Percentiles rank a stretch among this genome's conserved stretches.
Evolutionary conservation across 1,140 invertebrate species (phyloP).

Genomic region (Tenebrio molitor): DNA sequence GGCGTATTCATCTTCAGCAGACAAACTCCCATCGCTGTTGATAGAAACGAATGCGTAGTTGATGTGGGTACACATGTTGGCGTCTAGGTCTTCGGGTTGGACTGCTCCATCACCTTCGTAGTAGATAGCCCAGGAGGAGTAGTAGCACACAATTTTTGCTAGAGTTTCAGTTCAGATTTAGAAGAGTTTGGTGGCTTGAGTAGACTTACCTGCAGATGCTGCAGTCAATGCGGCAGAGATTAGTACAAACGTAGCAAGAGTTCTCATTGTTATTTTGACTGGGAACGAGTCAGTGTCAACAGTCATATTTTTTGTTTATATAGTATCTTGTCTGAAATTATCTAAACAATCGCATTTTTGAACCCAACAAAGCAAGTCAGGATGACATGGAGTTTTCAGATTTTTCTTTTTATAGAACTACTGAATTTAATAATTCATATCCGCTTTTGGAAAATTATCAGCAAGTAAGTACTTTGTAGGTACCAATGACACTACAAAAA

Average conservation of each 20-base stretch:
- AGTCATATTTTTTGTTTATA: background rate
- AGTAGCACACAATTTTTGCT: conserved; percentile 26
- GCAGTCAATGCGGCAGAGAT: background rate
- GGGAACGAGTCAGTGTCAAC: no score
- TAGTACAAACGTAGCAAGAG: background rate
- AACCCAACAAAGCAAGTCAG: background rate
- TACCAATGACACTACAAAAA: no score
- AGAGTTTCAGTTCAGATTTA: no score
- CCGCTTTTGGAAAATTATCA: no score
- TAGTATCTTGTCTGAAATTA: background rate
- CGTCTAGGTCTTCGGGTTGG: conserved; percentile 19
- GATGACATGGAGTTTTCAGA: background rate
- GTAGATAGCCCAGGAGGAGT: conserved; percentile 7
- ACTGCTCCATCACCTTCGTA: background rate
- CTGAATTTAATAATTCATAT: no score
- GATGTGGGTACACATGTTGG: conserved; percentile 5
- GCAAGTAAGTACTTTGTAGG: no score
- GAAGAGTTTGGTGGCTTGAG: no score
- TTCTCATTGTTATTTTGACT: conserved; percentile 1
- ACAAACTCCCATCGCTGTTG: background rate
- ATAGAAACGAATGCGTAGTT: conserved; percentile 26
- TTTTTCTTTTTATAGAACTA: background rate
- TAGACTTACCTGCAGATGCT: background rate
- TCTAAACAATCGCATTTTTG: background rate
- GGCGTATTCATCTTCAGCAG: background rate